A percentile compares a stretch with the other conserved stretches of the same genome.
These are phyloP conservation scores for Lumbricus terrestris DNA, from an alignment of 2,888 invertebrate genomes.

Conservation along the genomic window DNA sequence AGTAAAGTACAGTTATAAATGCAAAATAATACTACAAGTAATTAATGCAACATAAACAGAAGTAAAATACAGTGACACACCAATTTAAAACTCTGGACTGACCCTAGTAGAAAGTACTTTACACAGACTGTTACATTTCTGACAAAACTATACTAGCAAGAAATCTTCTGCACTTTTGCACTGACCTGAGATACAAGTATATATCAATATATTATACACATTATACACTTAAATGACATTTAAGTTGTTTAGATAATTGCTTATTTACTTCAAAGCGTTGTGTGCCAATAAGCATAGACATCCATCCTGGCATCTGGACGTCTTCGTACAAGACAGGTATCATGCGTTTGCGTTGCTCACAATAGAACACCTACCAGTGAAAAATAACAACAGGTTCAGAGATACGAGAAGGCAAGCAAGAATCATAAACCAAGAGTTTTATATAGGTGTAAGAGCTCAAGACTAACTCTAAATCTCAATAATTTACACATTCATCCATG, in stretches of 20 bases:
- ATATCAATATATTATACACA: no score
- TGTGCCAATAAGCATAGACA: constrained; percentile 53
- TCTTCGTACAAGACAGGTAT: constrained; percentile 54
- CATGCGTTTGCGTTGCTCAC: constrained; percentile 58
- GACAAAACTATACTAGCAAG: background rate
- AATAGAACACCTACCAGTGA: constrained; percentile 57
- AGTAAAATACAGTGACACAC: no score
- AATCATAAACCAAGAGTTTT: no score
- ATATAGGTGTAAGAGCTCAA: no score
- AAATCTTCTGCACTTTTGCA: background rate
- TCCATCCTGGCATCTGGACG: constrained; percentile 54
- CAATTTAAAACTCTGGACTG: background rate
- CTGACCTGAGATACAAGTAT: background rate
- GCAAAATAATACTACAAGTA: background rate
- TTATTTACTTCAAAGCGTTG: constrained; percentile 45
- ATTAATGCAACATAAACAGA: background rate
- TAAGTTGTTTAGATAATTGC: background rate
- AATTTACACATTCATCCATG: no score
- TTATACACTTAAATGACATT: background rate
- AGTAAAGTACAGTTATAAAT: background rate
- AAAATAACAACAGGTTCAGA: background rate
- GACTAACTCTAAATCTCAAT: no score
- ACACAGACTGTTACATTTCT: background rate
- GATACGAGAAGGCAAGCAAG: background rate
- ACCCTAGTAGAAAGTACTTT: background rate